Evolutionary conservation across 2,888 invertebrate genomes (phyloP), one percentile per base, ranked within the genome.

Genomic region (Leucozona laternaria): DNA sequence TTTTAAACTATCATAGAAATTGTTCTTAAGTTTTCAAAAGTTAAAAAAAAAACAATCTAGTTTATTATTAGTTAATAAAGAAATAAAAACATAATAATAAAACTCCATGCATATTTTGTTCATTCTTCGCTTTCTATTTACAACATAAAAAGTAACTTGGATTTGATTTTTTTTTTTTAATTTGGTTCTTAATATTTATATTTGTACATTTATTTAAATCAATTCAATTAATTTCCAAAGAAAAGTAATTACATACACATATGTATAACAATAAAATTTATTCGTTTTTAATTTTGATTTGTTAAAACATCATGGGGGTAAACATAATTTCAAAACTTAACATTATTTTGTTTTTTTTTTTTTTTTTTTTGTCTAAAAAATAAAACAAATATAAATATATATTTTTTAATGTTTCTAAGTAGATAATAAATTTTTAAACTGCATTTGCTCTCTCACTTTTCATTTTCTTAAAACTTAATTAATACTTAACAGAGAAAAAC

Each of bases 401-500:
- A 53, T 55, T 28, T 17, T n/a, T 43, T 58, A 50, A 22, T 25
- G 31, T 13, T 50, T 45, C 62, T 83, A 79, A 66, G 73, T 70
- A 75, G 79, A 71, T 77, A 37, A 68, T 66, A 50, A 37, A 15
- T 70, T 58, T 71, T 57, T 48, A 64, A 53, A 60, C n/a, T 45
- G 17, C 43, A 31, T 15, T 75, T 60, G 31, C n/a, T 76, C 43
- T 58, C 50, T 53, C 13, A 48, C 17, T 58, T 72, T 37, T 37
- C n/a, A 57, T 17, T 22, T 40, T 55, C 77, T 73, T 85, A 60
- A 77, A 82, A 82, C 77, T 77, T 82, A 82, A 53, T 75, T 86
- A 86, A 79, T 86, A 82, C 86, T 82, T 82, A 85, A 85, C 72
- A 82, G 48, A 75, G 62, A 82, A 70, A 66, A 73, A 79, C 60